Percentiles rank a stretch among this genome's conserved stretches.
Evolutionary conservation across 2,888 invertebrate genomes (phyloP).

Genomic region (Lapara coniferarum): DNA sequence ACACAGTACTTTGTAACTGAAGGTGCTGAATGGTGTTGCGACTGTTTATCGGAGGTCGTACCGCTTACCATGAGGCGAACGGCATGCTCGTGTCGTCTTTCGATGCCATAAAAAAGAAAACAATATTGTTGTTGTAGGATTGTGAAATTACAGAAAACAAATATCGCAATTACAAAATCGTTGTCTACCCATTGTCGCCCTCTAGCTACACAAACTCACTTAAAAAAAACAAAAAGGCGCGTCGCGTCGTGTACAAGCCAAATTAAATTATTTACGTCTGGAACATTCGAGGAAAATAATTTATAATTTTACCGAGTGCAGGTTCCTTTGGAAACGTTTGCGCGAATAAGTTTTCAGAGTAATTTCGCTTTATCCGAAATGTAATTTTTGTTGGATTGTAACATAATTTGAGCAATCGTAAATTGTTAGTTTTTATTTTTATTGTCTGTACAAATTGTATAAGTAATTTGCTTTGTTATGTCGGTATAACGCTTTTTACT

Average conservation of each 20-base stretch:
- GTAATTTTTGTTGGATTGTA: background rate
- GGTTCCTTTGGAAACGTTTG: background rate
- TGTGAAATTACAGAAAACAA: too few species aligned
- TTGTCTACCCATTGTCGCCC: background rate
- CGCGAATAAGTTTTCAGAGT: background rate
- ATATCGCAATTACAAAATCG: too few species aligned
- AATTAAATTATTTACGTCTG: constrained; percentile 16
- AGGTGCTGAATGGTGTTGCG: too few species aligned
- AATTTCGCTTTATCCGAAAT: background rate
- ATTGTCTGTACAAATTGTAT: background rate
- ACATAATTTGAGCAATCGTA: constrained; percentile 6
- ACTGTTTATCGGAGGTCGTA: too few species aligned
- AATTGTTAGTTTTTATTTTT: background rate
- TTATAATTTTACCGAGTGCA: background rate
- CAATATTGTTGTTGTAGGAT: too few species aligned
- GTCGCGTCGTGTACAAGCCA: background rate
- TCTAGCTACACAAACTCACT: background rate
- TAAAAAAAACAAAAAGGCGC: constrained; percentile 3
- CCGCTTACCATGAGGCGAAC: too few species aligned
- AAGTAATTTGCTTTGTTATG: background rate
- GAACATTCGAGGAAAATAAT: background rate
- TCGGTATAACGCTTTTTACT: background rate
- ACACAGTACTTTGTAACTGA: too few species aligned
- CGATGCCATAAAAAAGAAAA: too few species aligned
- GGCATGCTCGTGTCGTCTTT: too few species aligned